Conservation (phyloP, 2,797 vertebrate genomes). For the Buceros bicornis region DNA sequence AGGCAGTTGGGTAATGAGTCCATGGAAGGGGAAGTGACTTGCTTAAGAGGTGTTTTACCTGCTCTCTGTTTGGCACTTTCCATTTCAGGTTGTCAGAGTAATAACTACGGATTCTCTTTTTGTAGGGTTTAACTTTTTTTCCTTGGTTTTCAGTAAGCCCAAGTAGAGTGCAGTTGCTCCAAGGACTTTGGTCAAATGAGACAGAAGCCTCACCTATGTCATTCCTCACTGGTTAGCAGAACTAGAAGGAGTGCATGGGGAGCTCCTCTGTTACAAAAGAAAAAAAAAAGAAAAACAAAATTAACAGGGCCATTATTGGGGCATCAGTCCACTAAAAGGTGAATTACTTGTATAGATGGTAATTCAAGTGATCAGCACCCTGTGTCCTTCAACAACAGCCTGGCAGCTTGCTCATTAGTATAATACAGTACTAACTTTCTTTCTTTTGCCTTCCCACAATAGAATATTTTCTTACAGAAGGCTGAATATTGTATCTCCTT, state of each 20-base stretch:
- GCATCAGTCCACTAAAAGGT: neutral
- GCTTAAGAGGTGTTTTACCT: neutral
- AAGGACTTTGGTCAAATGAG: neutral
- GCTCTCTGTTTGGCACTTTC: neutral
- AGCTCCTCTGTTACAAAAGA: neutral
- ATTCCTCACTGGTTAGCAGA: neutral
- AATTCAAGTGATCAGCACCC: neutral
- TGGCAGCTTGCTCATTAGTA: neutral
- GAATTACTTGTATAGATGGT: neutral
- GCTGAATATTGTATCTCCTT: neutral
- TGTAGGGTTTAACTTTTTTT: neutral
- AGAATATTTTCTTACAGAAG: neutral
- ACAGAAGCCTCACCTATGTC: neutral
- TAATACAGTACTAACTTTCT: neutral
- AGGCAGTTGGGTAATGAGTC: neutral
- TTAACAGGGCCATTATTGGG: neutral
- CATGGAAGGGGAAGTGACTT: neutral
- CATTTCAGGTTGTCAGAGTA: neutral
- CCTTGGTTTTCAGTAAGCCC: neutral
- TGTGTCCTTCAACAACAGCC: neutral
- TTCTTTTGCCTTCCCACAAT: neutral
- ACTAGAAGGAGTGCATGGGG: neutral
- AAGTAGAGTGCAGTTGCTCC: neutral
- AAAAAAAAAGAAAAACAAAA: neutral
- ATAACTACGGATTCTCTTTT: neutral